phyloP scores from a whole-genome alignment of 2,888 invertebrate species.

The Callinectes sapidus region DNA sequence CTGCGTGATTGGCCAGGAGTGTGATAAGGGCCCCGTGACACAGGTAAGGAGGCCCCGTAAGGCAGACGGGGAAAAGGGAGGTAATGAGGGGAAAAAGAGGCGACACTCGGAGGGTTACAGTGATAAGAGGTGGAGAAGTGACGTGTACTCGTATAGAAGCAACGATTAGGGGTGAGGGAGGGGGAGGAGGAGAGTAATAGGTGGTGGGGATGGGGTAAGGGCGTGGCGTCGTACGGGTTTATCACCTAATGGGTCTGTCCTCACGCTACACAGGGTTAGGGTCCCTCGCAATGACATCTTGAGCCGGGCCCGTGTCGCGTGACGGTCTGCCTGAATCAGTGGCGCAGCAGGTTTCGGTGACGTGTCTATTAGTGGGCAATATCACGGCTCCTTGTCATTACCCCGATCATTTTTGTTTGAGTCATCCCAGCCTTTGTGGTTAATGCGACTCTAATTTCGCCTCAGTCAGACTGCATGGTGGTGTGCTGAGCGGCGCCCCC shows the following conservation, averaged over 20 bases:
- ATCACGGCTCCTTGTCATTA: slow-evolving; percentile 18
- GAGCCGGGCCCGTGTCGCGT: neutral
- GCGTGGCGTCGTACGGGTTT: neutral
- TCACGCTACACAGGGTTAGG: slow-evolving; percentile 3
- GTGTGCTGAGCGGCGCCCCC: neutral
- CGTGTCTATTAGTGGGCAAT: slow-evolving; percentile 18
- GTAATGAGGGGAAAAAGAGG: slow-evolving; percentile 14
- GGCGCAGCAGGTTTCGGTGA: neutral
- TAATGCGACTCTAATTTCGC: slow-evolving; percentile 13
- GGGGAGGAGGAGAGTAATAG: neutral
- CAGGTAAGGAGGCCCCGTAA: neutral
- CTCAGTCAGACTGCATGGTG: neutral
- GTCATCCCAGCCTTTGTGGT: neutral
- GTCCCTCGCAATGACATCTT: slow-evolving; percentile 17
- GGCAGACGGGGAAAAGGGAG: neutral
- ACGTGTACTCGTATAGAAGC: neutral
- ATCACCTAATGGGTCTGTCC: slow-evolving; percentile 9
- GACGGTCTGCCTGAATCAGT: neutral
- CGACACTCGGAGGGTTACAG: neutral
- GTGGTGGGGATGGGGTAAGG: neutral
- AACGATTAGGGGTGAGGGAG: neutral
- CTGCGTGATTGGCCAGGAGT: neutral
- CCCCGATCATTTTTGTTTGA: slow-evolving; percentile 12
- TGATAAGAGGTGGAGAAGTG: slow-evolving; percentile 6
- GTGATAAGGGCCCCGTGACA: neutral